Evolutionary conservation across 2,797 vertebrate genomes (phyloP).

Genomic region (Echeneis naucrates): DNA sequence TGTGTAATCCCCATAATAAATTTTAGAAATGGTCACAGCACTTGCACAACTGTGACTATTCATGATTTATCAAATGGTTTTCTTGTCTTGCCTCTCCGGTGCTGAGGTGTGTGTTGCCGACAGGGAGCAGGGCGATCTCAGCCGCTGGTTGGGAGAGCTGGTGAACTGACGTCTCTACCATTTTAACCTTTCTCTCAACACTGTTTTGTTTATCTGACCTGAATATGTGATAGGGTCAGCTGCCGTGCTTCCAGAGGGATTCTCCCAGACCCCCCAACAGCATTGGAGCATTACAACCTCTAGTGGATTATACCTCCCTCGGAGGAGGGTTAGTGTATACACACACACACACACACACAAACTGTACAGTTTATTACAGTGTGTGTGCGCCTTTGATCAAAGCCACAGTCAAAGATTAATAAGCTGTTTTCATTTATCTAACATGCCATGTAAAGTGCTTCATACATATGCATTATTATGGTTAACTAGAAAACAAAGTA

Average conservation of each 20-base stretch:
- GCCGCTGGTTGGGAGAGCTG: constrained; percentile 17
- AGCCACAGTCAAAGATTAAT: constrained; percentile 25
- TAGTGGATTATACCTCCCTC: constrained; percentile 73
- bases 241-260: constrained; percentile 56
- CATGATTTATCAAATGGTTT: constrained; percentile 82
- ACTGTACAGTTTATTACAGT: constrained; percentile 37
- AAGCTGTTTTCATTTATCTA: constrained; percentile 21
- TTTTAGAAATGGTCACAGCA: constrained; percentile 83
- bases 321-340: constrained; percentile 46
- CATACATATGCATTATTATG: constrained; percentile 10
- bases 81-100: constrained; percentile 81
- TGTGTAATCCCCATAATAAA: constrained; percentile 89
- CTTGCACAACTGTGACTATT: constrained; percentile 83
- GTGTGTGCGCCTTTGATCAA: constrained; percentile 28
- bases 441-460: constrained; percentile 1
- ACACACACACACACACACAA: constrained; percentile 30
- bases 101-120: constrained; percentile 71
- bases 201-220: constrained; percentile 67
- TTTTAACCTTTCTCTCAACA: constrained; percentile 59
- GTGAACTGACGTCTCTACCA: constrained; percentile 32
- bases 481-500: constrained; percentile 8
- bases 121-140: constrained; percentile 41
- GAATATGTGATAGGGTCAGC: constrained; percentile 70
- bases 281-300: constrained; percentile 61
- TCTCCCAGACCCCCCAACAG: constrained; percentile 53